phyloP scores from a whole-genome alignment of 2,113 vertebrate species.

The Cheirogaleus medius region DNA sequence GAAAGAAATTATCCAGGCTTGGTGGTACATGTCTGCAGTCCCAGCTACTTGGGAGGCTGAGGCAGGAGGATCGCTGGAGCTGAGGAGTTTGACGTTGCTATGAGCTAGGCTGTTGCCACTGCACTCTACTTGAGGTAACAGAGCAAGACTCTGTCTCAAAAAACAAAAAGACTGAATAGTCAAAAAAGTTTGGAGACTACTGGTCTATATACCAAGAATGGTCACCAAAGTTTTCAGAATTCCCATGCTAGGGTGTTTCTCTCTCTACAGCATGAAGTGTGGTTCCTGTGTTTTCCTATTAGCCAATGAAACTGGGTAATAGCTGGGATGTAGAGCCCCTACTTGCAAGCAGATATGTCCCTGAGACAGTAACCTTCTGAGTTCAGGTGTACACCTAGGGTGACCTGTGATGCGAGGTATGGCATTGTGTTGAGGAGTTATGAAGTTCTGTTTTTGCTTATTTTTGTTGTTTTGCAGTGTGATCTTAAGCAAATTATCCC shows the following conservation, averaged over 20 bases:
- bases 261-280: background rate
- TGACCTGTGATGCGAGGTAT: accelerated
- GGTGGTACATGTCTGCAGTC: no score
- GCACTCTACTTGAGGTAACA: no score
- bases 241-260: background rate
- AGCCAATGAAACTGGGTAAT: background rate
- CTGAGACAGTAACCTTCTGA: background rate
- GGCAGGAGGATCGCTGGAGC: no score
- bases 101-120: no score
- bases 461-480: background rate
- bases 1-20: no score
- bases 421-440: background rate
- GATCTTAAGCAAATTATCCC: background rate
- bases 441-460: background rate
- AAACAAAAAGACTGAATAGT: background rate
- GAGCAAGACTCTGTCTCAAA: no score
- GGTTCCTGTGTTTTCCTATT: background rate
- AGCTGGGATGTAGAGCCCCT: background rate
- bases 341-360: background rate
- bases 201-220: background rate
- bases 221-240: accelerated
- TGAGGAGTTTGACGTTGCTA: no score
- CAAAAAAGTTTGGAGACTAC: background rate
- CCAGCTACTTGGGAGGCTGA: no score
- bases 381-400: background rate